phyloP scores from a whole-genome alignment of 2,113 vertebrate species.

The Indicator maculatus region DNA sequence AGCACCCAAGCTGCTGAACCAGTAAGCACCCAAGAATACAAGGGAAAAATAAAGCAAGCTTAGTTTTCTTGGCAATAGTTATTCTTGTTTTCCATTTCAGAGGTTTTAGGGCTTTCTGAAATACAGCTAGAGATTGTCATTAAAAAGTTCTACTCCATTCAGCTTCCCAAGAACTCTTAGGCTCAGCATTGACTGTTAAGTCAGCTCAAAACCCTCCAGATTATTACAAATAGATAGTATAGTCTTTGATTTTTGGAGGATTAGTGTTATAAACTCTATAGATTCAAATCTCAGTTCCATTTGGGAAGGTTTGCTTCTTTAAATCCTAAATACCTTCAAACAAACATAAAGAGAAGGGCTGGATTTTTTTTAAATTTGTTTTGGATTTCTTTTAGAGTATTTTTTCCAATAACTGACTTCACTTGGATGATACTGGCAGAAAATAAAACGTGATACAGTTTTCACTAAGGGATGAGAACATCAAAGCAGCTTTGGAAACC shows the following conservation, averaged over 20 bases:
- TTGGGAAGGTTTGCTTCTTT: slow-evolving; percentile 45
- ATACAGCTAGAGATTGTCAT: slow-evolving; percentile 9
- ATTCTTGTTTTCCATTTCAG: slow-evolving; percentile 31
- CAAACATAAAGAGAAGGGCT: not conserved
- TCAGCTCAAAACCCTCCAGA: slow-evolving; percentile 24
- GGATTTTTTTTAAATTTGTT: not conserved
- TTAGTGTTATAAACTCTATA: slow-evolving; percentile 4
- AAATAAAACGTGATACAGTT: not conserved
- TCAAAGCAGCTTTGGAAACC: not conserved
- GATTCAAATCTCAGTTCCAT: slow-evolving; percentile 26
- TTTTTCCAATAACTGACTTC: not conserved
- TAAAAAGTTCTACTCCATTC: not conserved
- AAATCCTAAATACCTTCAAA: not conserved
- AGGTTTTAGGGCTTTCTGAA: slow-evolving; percentile 60
- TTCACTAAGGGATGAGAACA: not conserved
- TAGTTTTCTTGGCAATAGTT: slow-evolving; percentile 68
- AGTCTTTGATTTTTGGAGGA: not conserved
- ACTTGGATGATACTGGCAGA: not conserved
- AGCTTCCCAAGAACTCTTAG: slow-evolving; percentile 55
- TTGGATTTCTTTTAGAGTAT: not conserved
- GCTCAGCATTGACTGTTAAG: slow-evolving; percentile 18
- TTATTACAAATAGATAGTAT: slow-evolving; percentile 63
- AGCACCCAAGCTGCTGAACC: not conserved
- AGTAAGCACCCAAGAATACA: not conserved
- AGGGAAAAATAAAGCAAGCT: slow-evolving; percentile 59